Evolutionary conservation across 2,888 invertebrate species (phyloP).

Genomic region (Dyspetes luteomarginatus): DNA sequence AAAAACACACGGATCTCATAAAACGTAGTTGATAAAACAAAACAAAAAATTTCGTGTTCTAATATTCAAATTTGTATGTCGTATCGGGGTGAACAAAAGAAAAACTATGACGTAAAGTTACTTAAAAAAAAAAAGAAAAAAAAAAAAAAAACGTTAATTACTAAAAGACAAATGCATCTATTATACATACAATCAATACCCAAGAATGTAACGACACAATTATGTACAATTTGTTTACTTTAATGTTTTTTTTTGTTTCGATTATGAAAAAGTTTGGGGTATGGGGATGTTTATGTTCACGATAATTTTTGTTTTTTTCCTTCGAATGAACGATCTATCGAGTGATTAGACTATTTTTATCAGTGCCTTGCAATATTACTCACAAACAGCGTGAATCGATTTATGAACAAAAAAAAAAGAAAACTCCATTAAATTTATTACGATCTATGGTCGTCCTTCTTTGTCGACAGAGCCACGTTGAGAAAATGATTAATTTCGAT

Average conservation of each 20-base stretch:
- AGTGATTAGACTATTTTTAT: conserved; percentile 52
- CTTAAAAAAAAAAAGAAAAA: neutral
- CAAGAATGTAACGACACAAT: neutral
- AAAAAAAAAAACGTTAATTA: conserved; percentile 6
- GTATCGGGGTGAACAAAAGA: neutral
- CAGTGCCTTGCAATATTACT: conserved; percentile 66
- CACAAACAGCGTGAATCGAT: conserved; percentile 35
- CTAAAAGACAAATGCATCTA: neutral
- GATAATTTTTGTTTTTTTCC: neutral
- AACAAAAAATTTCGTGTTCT: conserved; percentile 24
- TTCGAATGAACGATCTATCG: too few relatives aligned
- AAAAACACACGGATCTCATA: conserved; percentile 44
- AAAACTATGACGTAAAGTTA: conserved; percentile 3
- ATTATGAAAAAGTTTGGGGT: neutral
- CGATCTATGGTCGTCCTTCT: neutral
- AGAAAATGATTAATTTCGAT: neutral
- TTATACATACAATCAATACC: conserved; percentile 8
- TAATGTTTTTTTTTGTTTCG: conserved; percentile 5
- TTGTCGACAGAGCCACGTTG: conserved; percentile 1
- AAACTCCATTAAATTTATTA: neutral
- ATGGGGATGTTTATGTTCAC: neutral
- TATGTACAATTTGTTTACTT: neutral
- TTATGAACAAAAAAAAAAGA: conserved; percentile 3
- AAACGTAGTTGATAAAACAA: conserved; percentile 15
- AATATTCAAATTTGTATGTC: conserved; percentile 22